phyloP scores from a whole-genome alignment of 2,113 vertebrate genomes.

The Eulemur macaco region DNA sequence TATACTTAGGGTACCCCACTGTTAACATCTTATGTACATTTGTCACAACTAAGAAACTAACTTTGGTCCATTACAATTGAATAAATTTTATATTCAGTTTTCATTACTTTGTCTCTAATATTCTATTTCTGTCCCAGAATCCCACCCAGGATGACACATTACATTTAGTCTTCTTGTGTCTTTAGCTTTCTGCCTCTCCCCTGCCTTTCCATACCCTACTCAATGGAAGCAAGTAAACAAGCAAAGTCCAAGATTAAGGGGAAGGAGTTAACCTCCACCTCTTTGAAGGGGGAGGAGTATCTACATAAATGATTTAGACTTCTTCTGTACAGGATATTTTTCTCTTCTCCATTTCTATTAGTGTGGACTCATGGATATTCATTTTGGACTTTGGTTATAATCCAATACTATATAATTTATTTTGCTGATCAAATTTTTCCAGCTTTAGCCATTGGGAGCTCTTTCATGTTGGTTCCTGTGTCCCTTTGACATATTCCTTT shows the following conservation, averaged over 20 bases:
- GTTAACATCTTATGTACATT: background rate
- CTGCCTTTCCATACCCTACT: too few relatives aligned
- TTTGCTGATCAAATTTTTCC: background rate
- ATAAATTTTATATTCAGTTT: background rate
- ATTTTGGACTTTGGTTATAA: background rate
- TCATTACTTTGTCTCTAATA: background rate
- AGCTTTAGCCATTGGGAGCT: background rate
- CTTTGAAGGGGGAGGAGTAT: background rate
- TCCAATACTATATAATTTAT: background rate
- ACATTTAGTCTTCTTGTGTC: background rate
- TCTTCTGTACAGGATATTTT: background rate
- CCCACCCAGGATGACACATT: background rate
- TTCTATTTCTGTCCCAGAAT: background rate
- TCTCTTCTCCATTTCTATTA: background rate
- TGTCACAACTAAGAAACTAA: background rate
- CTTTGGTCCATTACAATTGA: background rate
- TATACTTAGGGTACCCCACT: background rate
- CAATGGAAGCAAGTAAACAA: too few relatives aligned
- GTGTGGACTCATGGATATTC: background rate
- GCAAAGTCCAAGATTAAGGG: too few relatives aligned
- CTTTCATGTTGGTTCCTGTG: background rate
- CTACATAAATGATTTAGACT: background rate
- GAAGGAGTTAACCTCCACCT: too few relatives aligned
- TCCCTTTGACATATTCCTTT: background rate
- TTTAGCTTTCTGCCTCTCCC: background rate